phyloP scores from a whole-genome alignment of 2,797 vertebrate genomes.

The Euphonia xanthogaster region DNA sequence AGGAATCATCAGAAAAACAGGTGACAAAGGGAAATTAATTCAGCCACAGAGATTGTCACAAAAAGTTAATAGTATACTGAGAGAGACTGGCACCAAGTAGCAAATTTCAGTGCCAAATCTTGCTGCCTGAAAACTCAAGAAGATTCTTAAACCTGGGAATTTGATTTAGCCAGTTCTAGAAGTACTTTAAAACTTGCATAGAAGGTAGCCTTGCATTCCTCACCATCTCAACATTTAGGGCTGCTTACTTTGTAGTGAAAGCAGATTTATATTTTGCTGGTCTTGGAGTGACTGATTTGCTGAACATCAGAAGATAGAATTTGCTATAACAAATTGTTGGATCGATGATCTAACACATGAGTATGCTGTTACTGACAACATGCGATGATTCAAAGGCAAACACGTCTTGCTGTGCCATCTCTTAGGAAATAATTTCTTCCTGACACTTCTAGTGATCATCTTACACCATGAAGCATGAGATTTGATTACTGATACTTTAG shows the following conservation, averaged over 20 bases:
- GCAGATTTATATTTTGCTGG: constrained; percentile 18
- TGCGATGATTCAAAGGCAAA: constrained; percentile 50
- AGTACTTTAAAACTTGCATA: neutral
- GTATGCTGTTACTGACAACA: neutral
- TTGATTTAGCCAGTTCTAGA: neutral
- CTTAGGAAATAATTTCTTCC: constrained; percentile 42
- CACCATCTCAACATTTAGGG: neutral
- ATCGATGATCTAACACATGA: neutral
- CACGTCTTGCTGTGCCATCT: neutral
- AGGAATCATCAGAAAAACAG: neutral
- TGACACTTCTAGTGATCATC: constrained; percentile 39
- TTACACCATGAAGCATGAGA: constrained; percentile 50
- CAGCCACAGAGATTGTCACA: neutral
- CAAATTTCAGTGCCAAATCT: neutral
- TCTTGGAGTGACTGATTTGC: constrained; percentile 29
- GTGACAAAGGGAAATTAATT: neutral
- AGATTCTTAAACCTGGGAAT: neutral
- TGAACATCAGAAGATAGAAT: neutral
- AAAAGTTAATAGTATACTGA: neutral
- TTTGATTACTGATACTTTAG: constrained; percentile 49
- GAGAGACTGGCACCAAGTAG: neutral
- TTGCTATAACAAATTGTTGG: constrained; percentile 7
- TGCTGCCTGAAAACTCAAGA: neutral
- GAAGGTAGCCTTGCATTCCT: neutral
- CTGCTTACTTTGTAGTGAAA: neutral